phyloP scores from a whole-genome alignment of 1,140 invertebrate species.

The Venturia canescens region DNA sequence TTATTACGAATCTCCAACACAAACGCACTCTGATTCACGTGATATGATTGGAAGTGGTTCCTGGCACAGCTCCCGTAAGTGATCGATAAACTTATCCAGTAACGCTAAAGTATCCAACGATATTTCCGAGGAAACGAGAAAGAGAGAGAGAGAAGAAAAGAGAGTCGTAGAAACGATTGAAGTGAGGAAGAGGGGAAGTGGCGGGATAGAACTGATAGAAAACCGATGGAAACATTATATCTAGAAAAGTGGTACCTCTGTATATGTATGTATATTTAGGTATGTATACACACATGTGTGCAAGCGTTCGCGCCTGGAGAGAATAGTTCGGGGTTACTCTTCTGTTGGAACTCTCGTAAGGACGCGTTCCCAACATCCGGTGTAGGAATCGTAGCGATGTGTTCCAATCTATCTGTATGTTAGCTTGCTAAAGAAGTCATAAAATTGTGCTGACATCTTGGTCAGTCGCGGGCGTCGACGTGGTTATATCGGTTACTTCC shows the following conservation, averaged over 20 bases:
- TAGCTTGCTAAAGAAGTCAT: conserved; percentile 52
- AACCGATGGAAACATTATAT: conserved; percentile 45
- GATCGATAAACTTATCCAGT: conserved; percentile 35
- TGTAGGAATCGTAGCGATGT: not conserved
- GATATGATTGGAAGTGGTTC: not conserved
- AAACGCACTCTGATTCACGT: not conserved
- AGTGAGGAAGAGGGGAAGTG: conserved; percentile 3
- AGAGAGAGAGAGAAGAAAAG: conserved; percentile 13
- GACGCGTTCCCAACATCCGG: conserved; percentile 44
- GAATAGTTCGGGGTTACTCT: not conserved
- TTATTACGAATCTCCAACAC: not conserved
- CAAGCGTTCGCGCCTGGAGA: not conserved
- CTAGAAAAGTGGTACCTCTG: conserved; percentile 1
- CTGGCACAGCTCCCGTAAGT: not conserved
- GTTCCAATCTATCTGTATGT: conserved; percentile 37
- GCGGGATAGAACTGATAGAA: conserved; percentile 42
- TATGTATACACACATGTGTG: not conserved
- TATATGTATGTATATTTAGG: not conserved
- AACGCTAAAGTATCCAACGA: conserved; percentile 39
- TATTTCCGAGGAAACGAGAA: not conserved
- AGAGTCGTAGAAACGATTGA: not conserved
- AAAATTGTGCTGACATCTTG: conserved; percentile 53
- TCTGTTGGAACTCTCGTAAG: conserved; percentile 24
- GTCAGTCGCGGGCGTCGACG: conserved; percentile 25
- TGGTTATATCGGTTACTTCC: conserved; percentile 12